Evolutionary conservation across 2,797 vertebrate species (phyloP).

Genomic region (Uromys caudimaculatus): DNA sequence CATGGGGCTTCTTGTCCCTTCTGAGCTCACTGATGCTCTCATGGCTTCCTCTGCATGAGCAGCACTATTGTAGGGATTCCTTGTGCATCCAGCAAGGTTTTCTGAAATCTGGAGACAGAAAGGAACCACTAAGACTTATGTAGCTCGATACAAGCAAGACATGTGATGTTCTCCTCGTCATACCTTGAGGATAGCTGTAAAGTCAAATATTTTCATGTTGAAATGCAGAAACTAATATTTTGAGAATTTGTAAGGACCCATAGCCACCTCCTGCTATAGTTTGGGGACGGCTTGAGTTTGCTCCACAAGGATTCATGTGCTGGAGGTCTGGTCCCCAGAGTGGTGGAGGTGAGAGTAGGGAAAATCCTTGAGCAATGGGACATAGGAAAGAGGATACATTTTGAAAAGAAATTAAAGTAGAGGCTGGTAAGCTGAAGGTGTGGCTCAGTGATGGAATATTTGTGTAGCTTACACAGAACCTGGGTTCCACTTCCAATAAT

Average conservation of each 20-base stretch:
- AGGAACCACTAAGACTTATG: neutral
- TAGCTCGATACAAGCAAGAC: neutral
- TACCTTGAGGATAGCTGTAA: neutral
- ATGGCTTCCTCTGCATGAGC: rapidly evolving
- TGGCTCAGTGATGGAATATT: neutral
- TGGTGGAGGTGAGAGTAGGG: neutral
- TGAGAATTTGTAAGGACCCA: neutral
- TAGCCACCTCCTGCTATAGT: too few relatives aligned
- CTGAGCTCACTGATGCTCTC: neutral
- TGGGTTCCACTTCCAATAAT: neutral
- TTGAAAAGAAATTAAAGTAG: neutral
- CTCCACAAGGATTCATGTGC: neutral
- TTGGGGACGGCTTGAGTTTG: neutral
- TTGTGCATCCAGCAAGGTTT: neutral
- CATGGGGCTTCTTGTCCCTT: neutral
- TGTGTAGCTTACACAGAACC: neutral
- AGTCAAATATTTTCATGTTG: too few relatives aligned
- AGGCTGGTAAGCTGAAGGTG: neutral
- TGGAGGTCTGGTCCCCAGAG: neutral
- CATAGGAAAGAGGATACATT: too few relatives aligned
- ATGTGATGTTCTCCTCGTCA: neutral
- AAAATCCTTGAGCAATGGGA: neutral
- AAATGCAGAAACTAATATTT: neutral
- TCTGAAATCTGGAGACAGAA: neutral
- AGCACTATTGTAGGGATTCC: neutral